Base-by-base conservation (phyloP, 2,797 vertebrate genomes). In the Scleropages formosus region DNA sequence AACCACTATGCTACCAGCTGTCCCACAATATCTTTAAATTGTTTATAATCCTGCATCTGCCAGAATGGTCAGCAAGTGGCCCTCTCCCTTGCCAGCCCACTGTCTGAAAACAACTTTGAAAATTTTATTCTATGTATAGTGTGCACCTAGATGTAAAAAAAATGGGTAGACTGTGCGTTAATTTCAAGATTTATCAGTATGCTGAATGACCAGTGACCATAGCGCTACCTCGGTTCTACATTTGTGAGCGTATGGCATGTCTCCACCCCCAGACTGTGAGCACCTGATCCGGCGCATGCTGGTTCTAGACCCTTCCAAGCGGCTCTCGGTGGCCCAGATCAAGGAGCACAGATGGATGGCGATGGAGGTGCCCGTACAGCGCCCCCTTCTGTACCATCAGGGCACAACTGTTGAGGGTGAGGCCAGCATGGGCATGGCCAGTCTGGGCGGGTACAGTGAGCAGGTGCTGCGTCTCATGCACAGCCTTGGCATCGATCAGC, bases 341-440 rank as follows among this genome's bases (percentile, higher is more conserved):
- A 94, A 93, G 82, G 91, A 94, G 81, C 94, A 95, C 83, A 89
- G 92, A 66, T 95, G 94, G 94, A 93, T 95, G 93, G 84, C 90
- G 1, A 76, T 90, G 22, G 93, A 94, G 62, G 16, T 91, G 65
- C 93, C 92, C 9, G 84, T 88, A 0, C 92, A 92, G 77, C 88
- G 90, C 59, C 88, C 91, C n/a, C 1, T 87, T 65, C 89, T 92
- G 4, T 93, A 93, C 58, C 84, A 92, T 4, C 85, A 88, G 78
- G 87, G 86, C 1, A 27, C 12, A n/a, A 58, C 51, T 12, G 83
- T 87, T 47, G 91, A 92, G 74, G 91, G 89, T 0, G 86, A 89
- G 71, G 82, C 88, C 9, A 67, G 62, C 12, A 62, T 49, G 24
- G 78, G 31, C 31, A 39, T 39, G 31, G 31, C 31, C 31, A 39